These are phyloP conservation scores for Drosophila sp. DNA, from an alignment of 1,140 invertebrate species.

Conservation along the genomic window DNA sequence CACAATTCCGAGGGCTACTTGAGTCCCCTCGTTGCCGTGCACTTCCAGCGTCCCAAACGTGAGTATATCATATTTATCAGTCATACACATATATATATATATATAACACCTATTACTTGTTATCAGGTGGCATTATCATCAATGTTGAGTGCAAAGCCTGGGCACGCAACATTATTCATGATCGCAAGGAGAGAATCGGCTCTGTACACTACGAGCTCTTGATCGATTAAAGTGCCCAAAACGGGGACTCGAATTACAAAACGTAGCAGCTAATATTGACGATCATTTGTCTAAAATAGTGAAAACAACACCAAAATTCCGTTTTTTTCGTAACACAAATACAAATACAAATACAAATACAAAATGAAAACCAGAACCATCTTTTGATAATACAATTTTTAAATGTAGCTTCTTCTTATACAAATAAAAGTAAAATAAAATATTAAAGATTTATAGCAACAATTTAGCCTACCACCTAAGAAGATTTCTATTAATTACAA, in stretches of 20 bases:
- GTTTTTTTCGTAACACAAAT: constrained; percentile 27
- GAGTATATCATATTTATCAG: constrained; percentile 84
- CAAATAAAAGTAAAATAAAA: constrained; percentile 9
- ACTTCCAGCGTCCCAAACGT: constrained; percentile 92
- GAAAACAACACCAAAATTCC: constrained; percentile 47
- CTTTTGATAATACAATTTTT: constrained; percentile 56
- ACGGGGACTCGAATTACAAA: not conserved
- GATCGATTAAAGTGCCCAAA: constrained; percentile 89
- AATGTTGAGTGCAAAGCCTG: constrained; percentile 96
- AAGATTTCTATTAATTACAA: constrained; percentile 50
- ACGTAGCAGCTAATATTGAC: constrained; percentile 26
- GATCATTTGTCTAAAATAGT: constrained; percentile 15
- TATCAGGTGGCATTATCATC: constrained; percentile 91
- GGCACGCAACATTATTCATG: constrained; percentile 93
- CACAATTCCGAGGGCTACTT: constrained; percentile 93
- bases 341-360: constrained; percentile 4
- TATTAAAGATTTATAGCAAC: constrained; percentile 25
- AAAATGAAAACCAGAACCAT: constrained; percentile 10
- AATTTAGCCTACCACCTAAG: constrained; percentile 54
- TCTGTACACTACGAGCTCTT: constrained; percentile 95
- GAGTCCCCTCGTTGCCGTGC: constrained; percentile 94
- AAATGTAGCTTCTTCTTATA: constrained; percentile 55
- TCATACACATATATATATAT: not conserved
- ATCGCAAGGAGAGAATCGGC: constrained; percentile 91
- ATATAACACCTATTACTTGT: constrained; percentile 65